Conservation (phyloP, 2,113 vertebrate genomes). For the Ageneiosus marmoratus region DNA sequence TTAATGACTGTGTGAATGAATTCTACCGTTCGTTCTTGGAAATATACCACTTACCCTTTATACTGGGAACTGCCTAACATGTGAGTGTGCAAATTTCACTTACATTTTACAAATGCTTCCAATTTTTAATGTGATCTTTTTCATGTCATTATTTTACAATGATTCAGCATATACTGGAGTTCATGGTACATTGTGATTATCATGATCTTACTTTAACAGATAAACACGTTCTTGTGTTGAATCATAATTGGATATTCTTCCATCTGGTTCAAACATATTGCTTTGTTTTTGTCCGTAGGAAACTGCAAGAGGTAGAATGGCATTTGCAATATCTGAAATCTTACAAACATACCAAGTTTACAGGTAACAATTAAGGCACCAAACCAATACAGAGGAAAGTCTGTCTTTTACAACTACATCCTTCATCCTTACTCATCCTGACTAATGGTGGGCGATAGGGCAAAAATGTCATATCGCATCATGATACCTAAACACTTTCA, state of each 20-base stretch:
- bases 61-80: neutral
- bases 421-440: neutral
- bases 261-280: constrained; percentile 27
- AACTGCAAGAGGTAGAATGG: constrained; percentile 21
- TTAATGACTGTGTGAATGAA: neutral
- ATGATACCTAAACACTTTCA: neutral
- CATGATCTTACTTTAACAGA: neutral
- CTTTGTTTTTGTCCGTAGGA: constrained; percentile 20
- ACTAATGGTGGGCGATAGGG: neutral
- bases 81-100: neutral
- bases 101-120: neutral
- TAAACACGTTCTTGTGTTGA: neutral
- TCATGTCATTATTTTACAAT: neutral
- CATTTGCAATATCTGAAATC: constrained; percentile 1
- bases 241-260: neutral
- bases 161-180: neutral
- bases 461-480: constrained; percentile 3
- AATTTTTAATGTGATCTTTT: neutral
- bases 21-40: neutral
- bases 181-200: constrained; percentile 16
- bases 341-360: constrained; percentile 11
- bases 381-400: neutral
- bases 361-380: constrained; percentile 35
- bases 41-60: neutral
- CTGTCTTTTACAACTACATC: neutral